Conservation (phyloP, 2,113 vertebrate species). For the Empidonax traillii region DNA sequence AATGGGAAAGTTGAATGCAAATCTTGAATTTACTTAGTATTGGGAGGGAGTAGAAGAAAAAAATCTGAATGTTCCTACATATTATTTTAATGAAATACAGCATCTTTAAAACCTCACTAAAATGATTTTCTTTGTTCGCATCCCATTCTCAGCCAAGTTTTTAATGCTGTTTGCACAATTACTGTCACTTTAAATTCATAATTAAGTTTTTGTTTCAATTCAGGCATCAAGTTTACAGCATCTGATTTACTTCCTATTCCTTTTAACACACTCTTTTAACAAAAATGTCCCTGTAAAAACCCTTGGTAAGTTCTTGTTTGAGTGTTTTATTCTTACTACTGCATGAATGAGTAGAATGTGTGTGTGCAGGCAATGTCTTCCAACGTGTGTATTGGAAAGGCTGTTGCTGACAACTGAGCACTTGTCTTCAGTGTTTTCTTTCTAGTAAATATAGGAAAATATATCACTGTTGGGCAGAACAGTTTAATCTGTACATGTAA, state of each 20-base stretch:
- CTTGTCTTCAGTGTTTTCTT: background rate
- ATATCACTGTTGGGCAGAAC: background rate
- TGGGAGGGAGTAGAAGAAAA: conserved; percentile 42
- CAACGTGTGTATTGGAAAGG: background rate
- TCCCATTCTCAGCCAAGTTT: conserved; percentile 57
- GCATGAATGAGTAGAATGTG: conserved; percentile 34
- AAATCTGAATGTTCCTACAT: background rate
- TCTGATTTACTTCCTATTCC: conserved; percentile 70
- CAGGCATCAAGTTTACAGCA: conserved; percentile 60
- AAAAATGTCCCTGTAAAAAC: conserved; percentile 64
- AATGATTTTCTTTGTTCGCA: conserved; percentile 55
- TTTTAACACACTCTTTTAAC: conserved; percentile 70
- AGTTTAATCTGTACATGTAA: background rate
- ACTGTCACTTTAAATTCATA: conserved; percentile 63
- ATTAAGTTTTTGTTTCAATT: conserved; percentile 66
- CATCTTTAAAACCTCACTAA: conserved; percentile 74
- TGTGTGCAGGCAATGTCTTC: background rate
- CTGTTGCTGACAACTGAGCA: background rate
- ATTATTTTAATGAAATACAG: conserved; percentile 67
- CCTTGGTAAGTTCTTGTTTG: conserved; percentile 60
- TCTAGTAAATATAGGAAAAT: background rate
- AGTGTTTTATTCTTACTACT: conserved; percentile 47
- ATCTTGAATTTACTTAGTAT: conserved; percentile 15
- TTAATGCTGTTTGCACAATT: conserved; percentile 65
- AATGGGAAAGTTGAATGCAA: conserved; percentile 44